These are phyloP conservation scores for Harpegnathos saltator DNA, from an alignment of 1,140 invertebrate species.

Conservation along the genomic window DNA sequence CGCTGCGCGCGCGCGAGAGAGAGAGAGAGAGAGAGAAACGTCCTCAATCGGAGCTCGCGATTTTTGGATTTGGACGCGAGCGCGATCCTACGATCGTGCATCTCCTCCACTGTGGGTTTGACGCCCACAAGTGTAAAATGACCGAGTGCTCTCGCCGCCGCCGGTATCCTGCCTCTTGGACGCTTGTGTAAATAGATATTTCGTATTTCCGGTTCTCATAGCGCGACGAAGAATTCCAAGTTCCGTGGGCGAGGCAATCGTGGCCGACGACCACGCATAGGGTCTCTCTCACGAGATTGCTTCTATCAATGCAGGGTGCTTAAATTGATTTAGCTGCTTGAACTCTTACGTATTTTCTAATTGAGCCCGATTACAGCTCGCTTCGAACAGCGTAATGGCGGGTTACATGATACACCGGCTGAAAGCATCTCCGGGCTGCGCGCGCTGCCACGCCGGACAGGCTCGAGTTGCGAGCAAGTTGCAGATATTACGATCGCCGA, in stretches of 20 bases:
- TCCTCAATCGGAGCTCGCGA: too few species aligned
- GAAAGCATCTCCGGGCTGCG: conserved; percentile 21
- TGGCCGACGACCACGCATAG: conserved; percentile 9
- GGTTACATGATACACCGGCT: conserved; percentile 24
- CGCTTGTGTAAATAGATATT: conserved; percentile 37
- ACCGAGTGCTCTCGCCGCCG: not conserved
- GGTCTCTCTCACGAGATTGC: conserved; percentile 57
- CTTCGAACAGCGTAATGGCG: conserved; percentile 11
- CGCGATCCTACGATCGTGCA: too few species aligned
- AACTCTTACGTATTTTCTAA: conserved; percentile 63
- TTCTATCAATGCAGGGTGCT: conserved; percentile 59
- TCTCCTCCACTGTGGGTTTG: too few species aligned
- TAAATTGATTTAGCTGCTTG: conserved; percentile 60
- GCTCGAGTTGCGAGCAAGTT: conserved; percentile 4
- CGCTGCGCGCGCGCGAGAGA: too few species aligned
- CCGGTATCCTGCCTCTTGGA: not conserved
- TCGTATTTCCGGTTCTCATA: conserved; percentile 24
- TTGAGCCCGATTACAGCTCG: conserved; percentile 42
- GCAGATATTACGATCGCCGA: not conserved
- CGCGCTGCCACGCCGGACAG: not conserved
- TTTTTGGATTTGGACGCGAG: too few species aligned
- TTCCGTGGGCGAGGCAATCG: conserved; percentile 2
- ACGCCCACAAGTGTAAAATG: not conserved
- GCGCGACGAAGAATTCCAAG: not conserved
- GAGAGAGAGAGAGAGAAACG: too few species aligned